Evolutionary conservation across 2,888 invertebrate genomes (phyloP), one percentile per base, ranked within the genome.

Genomic region (Eubasilissa splendida): DNA sequence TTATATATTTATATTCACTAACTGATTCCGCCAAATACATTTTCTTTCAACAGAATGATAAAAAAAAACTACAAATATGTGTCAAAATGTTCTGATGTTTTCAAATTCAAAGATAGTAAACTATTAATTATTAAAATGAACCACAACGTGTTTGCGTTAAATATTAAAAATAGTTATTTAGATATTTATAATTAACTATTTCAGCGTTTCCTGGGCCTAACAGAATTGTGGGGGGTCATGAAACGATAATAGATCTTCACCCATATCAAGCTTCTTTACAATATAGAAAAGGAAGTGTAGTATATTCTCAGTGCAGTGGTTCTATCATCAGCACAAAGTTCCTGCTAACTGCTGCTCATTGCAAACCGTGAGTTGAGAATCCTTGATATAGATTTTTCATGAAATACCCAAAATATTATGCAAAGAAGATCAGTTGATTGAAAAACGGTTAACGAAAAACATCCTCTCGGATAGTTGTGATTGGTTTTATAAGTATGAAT

Each of bases 201-300:
- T n/a, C 9, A 76, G 76, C 63, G 10, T 65, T 50, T 5, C 76
- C 76, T 2, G 52, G 52, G 22, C 22, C 52, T 4, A 31, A 22
- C 12, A 85, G 86, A 22, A 87, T 88, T 76, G 87, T 88, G 0
- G 88, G 88, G 10, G 88, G 89, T 53, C 83, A 82, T 56, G 71
- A 81, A 53, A 86, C 86, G 7, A 83, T 84, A n/a, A 88, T 88
- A 81, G 83, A 84, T 73, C 66, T 86, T 12, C 85, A 87, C 81
- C 88, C 88, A 10, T 85, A 88, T 83, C 88, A 88, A 86, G 85
- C 87, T 78, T 85, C 85, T 76, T 82, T 86, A 80, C 85, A 84
- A 77, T 84, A 82, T 73, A 33, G 53, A n/a, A 77, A 53, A n/a
- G 71, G 71, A 31, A 22, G 31, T 54, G 22, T 11, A 12, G 33